phyloP scores from a whole-genome alignment of 2,113 vertebrate genomes.

The Scortum barcoo region DNA sequence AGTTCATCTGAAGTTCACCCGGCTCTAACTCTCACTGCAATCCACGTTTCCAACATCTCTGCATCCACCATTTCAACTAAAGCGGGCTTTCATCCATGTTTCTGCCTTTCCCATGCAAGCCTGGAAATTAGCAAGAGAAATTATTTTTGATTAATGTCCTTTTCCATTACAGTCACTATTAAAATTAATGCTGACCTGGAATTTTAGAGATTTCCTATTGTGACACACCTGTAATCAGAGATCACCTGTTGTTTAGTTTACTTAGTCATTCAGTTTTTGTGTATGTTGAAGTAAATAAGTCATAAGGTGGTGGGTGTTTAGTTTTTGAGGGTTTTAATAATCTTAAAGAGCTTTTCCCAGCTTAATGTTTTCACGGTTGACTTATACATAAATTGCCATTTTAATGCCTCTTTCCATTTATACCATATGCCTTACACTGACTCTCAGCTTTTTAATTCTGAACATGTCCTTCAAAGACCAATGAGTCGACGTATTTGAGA shows the following conservation, averaged over 20 bases:
- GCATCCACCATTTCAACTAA: slow-evolving; percentile 15
- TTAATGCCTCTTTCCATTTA: neutral
- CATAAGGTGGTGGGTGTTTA: neutral
- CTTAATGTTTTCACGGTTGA: neutral
- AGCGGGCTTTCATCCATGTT: neutral
- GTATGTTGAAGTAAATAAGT: neutral
- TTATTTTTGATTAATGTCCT: neutral
- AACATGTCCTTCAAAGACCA: neutral
- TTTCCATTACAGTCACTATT: neutral
- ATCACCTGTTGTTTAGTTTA: neutral
- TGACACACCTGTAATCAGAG: neutral
- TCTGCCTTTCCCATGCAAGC: slow-evolving; percentile 6
- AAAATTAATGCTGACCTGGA: neutral
- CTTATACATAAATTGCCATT: too few species aligned
- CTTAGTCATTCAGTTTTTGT: neutral
- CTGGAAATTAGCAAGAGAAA: slow-evolving; percentile 7
- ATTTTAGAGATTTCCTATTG: neutral
- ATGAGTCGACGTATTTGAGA: neutral
- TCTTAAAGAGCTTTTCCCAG: neutral
- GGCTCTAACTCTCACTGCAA: neutral
- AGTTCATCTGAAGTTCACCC: slow-evolving; percentile 6
- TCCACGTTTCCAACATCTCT: slow-evolving; percentile 13
- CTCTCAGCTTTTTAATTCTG: neutral
- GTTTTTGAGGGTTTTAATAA: neutral
- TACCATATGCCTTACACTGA: too few species aligned